These are phyloP conservation scores for Albula glossodonta DNA, from an alignment of 2,113 vertebrate genomes.

Conservation along the genomic window DNA sequence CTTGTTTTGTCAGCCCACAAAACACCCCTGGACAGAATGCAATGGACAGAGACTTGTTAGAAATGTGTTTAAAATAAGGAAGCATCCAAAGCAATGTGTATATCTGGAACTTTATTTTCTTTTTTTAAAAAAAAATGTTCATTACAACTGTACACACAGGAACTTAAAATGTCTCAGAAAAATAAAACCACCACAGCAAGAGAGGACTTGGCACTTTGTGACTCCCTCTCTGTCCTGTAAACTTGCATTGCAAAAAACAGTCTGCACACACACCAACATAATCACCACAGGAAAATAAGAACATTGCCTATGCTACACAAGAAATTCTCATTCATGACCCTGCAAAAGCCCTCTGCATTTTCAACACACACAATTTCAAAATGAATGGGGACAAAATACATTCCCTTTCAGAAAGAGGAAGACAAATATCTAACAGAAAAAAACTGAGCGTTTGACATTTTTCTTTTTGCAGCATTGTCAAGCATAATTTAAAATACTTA, in stretches of 20 bases:
- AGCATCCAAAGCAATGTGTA: not conserved
- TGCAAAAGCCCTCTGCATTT: not conserved
- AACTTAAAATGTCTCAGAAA: not conserved
- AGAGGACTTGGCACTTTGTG: slow-evolving; percentile 11
- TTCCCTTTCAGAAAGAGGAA: not conserved
- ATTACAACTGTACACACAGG: not conserved
- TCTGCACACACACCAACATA: not conserved
- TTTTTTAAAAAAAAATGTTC: not conserved
- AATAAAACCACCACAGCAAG: slow-evolving; percentile 4
- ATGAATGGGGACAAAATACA: not conserved
- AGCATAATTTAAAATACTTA: not conserved
- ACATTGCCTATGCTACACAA: not conserved
- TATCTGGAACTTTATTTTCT: not conserved
- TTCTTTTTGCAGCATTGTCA: not conserved
- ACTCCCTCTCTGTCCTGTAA: slow-evolving; percentile 3
- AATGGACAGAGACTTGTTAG: not conserved
- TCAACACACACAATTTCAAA: not conserved
- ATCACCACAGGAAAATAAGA: not conserved
- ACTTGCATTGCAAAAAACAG: slow-evolving; percentile 3
- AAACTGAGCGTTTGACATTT: not conserved
- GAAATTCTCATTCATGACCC: not conserved
- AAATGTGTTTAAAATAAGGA: not conserved
- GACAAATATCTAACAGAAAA: not conserved
- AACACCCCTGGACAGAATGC: no score
- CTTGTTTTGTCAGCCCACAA: no score